Evolutionary conservation across 2,113 vertebrate species (phyloP).

Genomic region (Alligator mississippiensis): DNA sequence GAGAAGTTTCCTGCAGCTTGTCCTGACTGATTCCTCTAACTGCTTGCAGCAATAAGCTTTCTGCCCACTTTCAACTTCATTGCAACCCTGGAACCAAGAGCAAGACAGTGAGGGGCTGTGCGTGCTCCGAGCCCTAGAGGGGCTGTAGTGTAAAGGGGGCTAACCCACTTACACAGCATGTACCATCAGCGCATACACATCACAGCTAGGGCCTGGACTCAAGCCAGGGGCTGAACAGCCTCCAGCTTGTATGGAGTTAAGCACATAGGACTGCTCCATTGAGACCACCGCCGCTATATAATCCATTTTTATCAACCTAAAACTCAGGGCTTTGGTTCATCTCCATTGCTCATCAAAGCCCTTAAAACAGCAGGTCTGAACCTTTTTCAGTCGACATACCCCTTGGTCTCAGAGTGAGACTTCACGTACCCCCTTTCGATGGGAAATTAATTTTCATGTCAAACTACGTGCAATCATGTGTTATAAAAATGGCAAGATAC

Average conservation of each 20-base stretch:
- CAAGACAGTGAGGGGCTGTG: neutral
- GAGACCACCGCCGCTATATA: accelerated
- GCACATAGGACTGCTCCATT: neutral
- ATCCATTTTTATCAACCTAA: neutral
- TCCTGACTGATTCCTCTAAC: neutral
- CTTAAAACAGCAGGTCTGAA: too few species aligned
- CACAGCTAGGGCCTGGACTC: neutral
- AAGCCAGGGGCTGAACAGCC: neutral
- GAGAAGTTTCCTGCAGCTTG: neutral
- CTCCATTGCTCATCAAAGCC: too few species aligned
- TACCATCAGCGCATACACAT: neutral
- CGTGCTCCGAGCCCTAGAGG: neutral
- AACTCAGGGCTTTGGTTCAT: neutral
- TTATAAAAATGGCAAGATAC: too few species aligned
- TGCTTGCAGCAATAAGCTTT: neutral
- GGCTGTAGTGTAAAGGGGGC: neutral
- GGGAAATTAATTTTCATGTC: too few species aligned
- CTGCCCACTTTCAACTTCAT: neutral
- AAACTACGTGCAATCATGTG: too few species aligned
- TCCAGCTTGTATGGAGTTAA: neutral
- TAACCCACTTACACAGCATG: neutral
- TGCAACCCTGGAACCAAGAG: neutral
- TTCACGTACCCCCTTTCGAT: too few species aligned
- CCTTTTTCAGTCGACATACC: too few species aligned
- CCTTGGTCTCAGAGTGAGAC: too few species aligned